A percentile compares a stretch with the other conserved stretches of the same genome.
These are phyloP conservation scores for Vanacampus margaritifer DNA, from an alignment of 2,113 vertebrate genomes.

Conservation along the genomic window DNA sequence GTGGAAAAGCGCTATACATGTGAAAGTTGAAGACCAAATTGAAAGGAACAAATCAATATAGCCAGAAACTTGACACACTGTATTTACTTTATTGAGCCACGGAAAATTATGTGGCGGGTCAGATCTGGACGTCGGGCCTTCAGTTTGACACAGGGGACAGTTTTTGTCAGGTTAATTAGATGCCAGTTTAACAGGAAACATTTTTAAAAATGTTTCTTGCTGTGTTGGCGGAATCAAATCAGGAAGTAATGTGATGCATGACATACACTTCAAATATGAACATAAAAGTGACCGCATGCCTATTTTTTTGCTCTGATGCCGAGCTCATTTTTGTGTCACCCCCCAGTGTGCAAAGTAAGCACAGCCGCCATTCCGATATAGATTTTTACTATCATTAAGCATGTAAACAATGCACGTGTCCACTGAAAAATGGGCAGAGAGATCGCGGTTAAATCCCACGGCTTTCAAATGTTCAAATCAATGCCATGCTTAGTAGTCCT, in stretches of 20 bases:
- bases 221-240: neutral
- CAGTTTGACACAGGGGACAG: neutral
- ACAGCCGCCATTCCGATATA: conserved; percentile 37
- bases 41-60: too few relatives aligned
- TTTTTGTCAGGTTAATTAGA: neutral
- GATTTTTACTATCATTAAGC: conserved; percentile 55
- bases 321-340: conserved; percentile 20
- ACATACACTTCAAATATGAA: neutral
- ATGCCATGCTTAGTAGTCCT: conserved; percentile 34
- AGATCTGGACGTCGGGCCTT: neutral
- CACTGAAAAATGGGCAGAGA: conserved; percentile 27
- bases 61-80: neutral
- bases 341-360: conserved; percentile 17
- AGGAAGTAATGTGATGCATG: neutral
- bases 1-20: too few relatives aligned
- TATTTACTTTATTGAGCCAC: neutral
- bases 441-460: conserved; percentile 51
- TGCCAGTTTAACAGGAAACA: neutral
- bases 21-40: too few relatives aligned
- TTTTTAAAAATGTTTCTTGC: neutral
- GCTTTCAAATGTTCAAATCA: conserved; percentile 55
- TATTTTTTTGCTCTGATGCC: conserved; percentile 1
- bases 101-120: too few relatives aligned
- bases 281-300: neutral
- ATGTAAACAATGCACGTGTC: conserved; percentile 44